phyloP scores from a whole-genome alignment of 2,113 vertebrate genomes.

The Dicaeum eximium region DNA sequence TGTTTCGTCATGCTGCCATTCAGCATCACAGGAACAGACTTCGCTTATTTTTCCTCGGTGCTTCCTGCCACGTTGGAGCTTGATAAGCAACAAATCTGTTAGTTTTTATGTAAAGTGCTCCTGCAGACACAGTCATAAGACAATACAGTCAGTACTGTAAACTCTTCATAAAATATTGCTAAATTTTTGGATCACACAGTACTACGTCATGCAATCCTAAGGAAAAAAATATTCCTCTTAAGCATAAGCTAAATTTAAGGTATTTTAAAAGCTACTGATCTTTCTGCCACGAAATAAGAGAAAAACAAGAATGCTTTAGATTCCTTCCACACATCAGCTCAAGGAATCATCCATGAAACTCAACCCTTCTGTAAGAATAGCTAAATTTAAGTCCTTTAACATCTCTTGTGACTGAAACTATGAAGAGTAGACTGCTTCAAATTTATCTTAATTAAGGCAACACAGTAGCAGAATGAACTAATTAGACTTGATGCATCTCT shows the following conservation, averaged over 20 bases:
- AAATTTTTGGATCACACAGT: not conserved
- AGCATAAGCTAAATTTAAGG: not conserved
- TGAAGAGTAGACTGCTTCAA: not conserved
- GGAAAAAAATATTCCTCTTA: not conserved
- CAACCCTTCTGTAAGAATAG: not conserved
- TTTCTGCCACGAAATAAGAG: not conserved
- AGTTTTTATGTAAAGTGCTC: not conserved
- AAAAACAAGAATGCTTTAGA: not conserved
- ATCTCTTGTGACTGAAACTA: not conserved
- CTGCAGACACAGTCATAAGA: not conserved
- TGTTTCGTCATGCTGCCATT: not conserved
- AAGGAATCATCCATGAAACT: not conserved
- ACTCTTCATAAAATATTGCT: not conserved
- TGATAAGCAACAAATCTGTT: not conserved
- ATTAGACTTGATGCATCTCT: not conserved
- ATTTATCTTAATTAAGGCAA: not conserved
- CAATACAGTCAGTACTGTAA: not conserved
- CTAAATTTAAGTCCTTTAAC: slow-evolving; percentile 2
- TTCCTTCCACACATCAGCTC: not conserved
- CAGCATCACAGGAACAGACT: not conserved
- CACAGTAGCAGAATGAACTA: not conserved
- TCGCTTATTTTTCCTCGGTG: not conserved
- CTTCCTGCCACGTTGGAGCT: not conserved
- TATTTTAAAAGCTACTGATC: not conserved
- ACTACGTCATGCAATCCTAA: not conserved